These are phyloP conservation scores for Lypha dubia DNA, from an alignment of 2,888 invertebrate species.

Conservation along the genomic window DNA sequence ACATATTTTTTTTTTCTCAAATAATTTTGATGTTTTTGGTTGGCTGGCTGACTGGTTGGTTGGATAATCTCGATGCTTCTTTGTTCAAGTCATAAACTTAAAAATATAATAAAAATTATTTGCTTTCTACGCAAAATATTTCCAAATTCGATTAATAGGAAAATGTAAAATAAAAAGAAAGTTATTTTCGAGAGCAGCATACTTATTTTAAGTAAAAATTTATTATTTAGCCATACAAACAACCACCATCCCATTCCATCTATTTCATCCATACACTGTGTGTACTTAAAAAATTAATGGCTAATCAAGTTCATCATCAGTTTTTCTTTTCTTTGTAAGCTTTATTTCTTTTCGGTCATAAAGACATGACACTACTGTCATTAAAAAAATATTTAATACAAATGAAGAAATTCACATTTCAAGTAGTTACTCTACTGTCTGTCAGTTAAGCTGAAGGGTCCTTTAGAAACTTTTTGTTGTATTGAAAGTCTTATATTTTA, in stretches of 20 bases:
- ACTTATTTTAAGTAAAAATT: neutral
- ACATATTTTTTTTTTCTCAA: neutral
- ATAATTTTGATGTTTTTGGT: slow-evolving; percentile 51
- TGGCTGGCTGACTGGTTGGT: slow-evolving; percentile 53
- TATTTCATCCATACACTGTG: neutral
- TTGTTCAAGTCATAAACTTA: slow-evolving; percentile 67
- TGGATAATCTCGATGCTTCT: slow-evolving; percentile 62
- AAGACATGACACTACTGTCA: slow-evolving; percentile 62
- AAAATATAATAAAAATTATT: slow-evolving; percentile 69
- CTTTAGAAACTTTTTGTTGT: neutral
- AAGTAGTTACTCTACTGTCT: slow-evolving; percentile 5
- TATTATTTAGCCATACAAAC: neutral
- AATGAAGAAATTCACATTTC: slow-evolving; percentile 53
- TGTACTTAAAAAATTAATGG: slow-evolving; percentile 68
- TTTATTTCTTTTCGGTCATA: slow-evolving; percentile 57
- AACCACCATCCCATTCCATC: neutral
- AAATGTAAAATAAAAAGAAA: slow-evolving; percentile 58
- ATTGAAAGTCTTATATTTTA: no score
- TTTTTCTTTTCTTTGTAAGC: slow-evolving; percentile 33
- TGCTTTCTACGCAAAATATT: slow-evolving; percentile 72
- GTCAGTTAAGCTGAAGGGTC: neutral
- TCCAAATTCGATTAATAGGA: slow-evolving; percentile 72
- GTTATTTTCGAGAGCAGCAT: slow-evolving; percentile 30
- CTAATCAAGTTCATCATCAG: slow-evolving; percentile 71
- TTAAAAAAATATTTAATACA: slow-evolving; percentile 60